phyloP scores from a whole-genome alignment of 35 echinoderm and acorn worm species.

The Lytechinus pictus region DNA sequence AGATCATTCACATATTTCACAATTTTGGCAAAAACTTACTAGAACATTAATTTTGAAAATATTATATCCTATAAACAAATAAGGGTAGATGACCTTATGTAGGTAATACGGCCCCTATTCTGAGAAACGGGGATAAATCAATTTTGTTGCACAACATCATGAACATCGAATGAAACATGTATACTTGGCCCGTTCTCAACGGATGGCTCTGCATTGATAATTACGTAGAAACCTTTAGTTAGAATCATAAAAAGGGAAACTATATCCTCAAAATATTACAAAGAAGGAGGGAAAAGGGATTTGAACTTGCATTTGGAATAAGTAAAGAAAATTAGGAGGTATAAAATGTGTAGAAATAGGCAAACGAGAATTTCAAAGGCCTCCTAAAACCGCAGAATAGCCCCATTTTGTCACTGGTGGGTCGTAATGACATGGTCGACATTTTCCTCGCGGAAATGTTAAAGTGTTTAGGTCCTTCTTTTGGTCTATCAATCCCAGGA shows the following conservation, averaged over 20 bases:
- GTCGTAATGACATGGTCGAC: not conserved
- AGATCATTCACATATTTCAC: no score
- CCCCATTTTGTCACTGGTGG: not conserved
- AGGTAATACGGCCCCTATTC: no score
- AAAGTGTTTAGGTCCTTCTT: not conserved
- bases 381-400: not conserved
- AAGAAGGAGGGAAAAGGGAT: not conserved
- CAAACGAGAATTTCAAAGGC: not conserved
- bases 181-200: not conserved
- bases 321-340: not conserved
- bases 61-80: no score
- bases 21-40: no score
- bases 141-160: no score
- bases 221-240: not conserved
- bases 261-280: not conserved
- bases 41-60: no score
- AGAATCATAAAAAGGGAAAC: not conserved
- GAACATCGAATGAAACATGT: no score
- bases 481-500: not conserved
- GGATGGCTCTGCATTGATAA: not conserved
- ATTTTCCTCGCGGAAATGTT: not conserved
- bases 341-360: not conserved
- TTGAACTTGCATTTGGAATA: no score
- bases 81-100: no score
- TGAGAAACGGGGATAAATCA: no score